These are phyloP conservation scores for Eleutherodactylus coqui DNA, from an alignment of 2,797 vertebrate genomes.

Conservation along the genomic window DNA sequence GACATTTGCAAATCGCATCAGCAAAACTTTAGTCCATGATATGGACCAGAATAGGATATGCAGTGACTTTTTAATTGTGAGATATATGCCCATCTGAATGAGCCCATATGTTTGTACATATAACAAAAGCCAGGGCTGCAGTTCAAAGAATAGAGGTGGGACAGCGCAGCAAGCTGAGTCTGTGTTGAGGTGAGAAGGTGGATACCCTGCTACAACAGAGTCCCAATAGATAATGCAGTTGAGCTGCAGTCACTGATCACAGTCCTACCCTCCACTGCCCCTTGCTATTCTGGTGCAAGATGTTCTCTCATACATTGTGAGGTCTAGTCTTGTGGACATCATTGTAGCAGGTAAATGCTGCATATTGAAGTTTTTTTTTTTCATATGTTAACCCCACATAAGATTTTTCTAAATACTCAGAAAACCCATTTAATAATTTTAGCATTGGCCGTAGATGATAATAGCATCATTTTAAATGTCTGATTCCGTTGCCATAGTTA, in stretches of 20 bases:
- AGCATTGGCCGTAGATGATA: background rate
- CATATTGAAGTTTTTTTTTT: too few relatives aligned
- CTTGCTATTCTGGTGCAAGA: too few relatives aligned
- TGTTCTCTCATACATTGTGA: too few relatives aligned
- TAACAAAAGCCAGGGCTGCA: background rate
- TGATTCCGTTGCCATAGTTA: background rate
- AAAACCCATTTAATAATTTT: background rate
- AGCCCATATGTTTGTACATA: too few relatives aligned
- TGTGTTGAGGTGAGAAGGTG: background rate
- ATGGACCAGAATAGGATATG: too few relatives aligned
- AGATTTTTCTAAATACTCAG: background rate
- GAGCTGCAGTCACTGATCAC: background rate
- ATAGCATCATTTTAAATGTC: background rate
- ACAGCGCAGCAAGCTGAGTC: background rate
- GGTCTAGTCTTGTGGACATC: too few relatives aligned
- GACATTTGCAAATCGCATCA: too few relatives aligned
- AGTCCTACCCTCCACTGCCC: too few relatives aligned
- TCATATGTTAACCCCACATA: background rate
- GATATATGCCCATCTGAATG: too few relatives aligned
- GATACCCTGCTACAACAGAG: background rate
- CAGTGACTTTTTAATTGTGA: too few relatives aligned
- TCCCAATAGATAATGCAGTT: background rate
- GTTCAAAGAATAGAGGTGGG: background rate
- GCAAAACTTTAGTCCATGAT: too few relatives aligned
- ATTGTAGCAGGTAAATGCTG: too few relatives aligned